Evolutionary conservation across 1,140 invertebrate species (phyloP).

Genomic region (Diabrotica undecimpunctata): DNA sequence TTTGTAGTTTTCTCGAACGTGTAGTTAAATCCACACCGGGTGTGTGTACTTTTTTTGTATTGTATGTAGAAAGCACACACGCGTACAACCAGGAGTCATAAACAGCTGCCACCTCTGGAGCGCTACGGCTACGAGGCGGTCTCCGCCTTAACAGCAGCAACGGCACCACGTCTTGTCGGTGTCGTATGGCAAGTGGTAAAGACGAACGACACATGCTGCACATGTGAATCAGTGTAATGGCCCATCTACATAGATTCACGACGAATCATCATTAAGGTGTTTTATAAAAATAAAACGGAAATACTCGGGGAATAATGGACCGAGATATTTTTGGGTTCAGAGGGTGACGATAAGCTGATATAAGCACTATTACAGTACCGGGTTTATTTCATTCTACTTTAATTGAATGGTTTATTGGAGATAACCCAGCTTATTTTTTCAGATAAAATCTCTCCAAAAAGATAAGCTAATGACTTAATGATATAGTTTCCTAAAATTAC

Average conservation of each 20-base stretch:
- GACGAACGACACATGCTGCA: conserved; percentile 9
- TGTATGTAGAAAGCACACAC: conserved; percentile 4
- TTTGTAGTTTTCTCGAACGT: no score
- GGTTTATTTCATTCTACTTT: no score
- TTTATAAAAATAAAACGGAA: conserved; percentile 16
- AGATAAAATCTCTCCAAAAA: no score
- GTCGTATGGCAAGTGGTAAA: conserved; percentile 11
- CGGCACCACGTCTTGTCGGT: neutral
- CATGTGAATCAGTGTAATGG: conserved; percentile 15
- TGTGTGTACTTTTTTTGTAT: conserved; percentile 4
- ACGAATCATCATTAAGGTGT: conserved; percentile 16
- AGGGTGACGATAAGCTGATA: neutral
- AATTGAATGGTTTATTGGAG: no score
- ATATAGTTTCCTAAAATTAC: no score
- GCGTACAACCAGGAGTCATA: neutral
- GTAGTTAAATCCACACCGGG: no score
- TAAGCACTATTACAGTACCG: neutral
- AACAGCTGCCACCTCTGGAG: neutral
- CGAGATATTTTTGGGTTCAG: neutral
- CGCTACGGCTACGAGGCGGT: neutral
- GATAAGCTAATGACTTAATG: no score
- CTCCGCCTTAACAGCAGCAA: conserved; percentile 4
- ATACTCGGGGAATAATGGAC: conserved; percentile 7
- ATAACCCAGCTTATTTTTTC: no score
- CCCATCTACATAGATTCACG: conserved; percentile 11